Percentiles rank a stretch among this genome's conserved stretches.
Evolutionary conservation across 1,140 invertebrate species (phyloP).

Genomic region (Trachymyrmex cornetzi): DNA sequence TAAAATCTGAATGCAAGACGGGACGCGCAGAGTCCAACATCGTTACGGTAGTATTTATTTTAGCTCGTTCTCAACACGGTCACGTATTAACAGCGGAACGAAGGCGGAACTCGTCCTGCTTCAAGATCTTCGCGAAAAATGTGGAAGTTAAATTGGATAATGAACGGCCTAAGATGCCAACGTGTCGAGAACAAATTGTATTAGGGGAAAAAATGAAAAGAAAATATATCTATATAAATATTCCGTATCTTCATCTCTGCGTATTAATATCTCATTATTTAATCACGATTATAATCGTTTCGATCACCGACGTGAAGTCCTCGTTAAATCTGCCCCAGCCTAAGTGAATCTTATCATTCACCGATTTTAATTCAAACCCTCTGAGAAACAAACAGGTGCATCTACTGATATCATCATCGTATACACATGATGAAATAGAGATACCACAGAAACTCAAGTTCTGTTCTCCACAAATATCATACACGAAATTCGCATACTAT

Average conservation of each 20-base stretch:
- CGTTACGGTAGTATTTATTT: slow-evolving; percentile 33
- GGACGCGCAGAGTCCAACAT: background rate
- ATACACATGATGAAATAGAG: background rate
- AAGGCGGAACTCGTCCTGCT: background rate
- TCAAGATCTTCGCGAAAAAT: background rate
- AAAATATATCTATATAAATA: background rate
- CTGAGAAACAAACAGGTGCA: slow-evolving; percentile 48
- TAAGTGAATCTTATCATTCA: slow-evolving; percentile 20
- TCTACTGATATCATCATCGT: background rate
- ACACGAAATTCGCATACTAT: background rate
- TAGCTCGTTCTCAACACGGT: slow-evolving; percentile 10
- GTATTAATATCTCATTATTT: slow-evolving; percentile 24
- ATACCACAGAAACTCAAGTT: background rate
- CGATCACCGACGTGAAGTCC: background rate
- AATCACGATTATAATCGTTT: slow-evolving; percentile 23
- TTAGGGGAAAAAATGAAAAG: background rate
- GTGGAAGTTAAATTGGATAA: background rate
- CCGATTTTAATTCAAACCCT: slow-evolving; percentile 34
- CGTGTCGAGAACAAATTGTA: background rate
- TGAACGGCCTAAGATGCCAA: background rate
- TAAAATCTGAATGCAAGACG: slow-evolving; percentile 34
- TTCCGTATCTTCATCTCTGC: background rate
- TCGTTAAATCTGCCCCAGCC: slow-evolving; percentile 2
- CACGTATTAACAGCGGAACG: background rate
- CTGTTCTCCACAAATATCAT: background rate